These are phyloP conservation scores for Cantharis nigra DNA, from an alignment of 2,888 invertebrate genomes.

Conservation along the genomic window DNA sequence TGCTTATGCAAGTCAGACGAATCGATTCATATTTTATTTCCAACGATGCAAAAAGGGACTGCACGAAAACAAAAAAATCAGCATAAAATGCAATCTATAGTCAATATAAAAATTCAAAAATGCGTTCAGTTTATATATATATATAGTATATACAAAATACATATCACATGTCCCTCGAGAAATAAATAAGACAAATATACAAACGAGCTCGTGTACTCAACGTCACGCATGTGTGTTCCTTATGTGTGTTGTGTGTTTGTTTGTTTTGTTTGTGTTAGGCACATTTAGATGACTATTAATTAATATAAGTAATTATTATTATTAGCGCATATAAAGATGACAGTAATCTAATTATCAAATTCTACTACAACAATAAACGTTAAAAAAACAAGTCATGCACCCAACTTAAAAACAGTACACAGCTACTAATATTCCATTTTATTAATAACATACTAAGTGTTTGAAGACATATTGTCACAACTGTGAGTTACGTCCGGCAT, in stretches of 20 bases:
- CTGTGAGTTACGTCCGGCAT: conserved; percentile 49
- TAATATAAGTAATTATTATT: conserved; percentile 6
- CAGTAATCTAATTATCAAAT: conserved; percentile 4
- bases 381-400: conserved; percentile 7
- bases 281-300: conserved; percentile 14
- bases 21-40: conserved; percentile 10
- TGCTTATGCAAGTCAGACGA: conserved; percentile 27
- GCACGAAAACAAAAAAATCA: conserved; percentile 39
- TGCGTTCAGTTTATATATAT: conserved; percentile 51
- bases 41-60: conserved; percentile 33
- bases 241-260: not conserved
- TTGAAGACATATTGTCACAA: conserved; percentile 36
- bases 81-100: conserved; percentile 49
- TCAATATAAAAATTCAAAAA: conserved; percentile 53
- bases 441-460: conserved; percentile 34
- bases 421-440: conserved; percentile 7
- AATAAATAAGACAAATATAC: conserved; percentile 41
- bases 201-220: conserved; percentile 25
- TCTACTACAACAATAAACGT: conserved; percentile 6
- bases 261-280: conserved; percentile 13
- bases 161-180: conserved; percentile 53
- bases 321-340: conserved; percentile 4
- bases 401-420: conserved; percentile 13
- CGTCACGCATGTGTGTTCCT: not conserved
- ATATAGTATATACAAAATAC: conserved; percentile 44